Percentiles rank a stretch among this genome's conserved stretches.
Evolutionary conservation across 2,113 vertebrate species (phyloP).

Genomic region (Triplophysa rosa): DNA sequence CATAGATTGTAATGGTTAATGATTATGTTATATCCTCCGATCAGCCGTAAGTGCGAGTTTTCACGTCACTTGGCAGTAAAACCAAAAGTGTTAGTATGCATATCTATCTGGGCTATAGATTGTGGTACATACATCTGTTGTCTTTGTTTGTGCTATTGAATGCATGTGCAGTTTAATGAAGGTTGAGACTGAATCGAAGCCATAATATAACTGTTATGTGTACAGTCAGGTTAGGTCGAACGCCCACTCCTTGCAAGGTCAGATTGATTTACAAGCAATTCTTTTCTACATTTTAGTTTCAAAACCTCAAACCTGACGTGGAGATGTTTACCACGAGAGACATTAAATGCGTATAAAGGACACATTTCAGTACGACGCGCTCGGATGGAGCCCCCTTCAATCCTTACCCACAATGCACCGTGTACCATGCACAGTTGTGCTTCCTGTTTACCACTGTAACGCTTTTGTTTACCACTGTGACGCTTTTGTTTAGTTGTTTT

Average conservation of each 20-base stretch:
- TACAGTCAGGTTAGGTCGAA: not conserved
- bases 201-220: conserved; percentile 13
- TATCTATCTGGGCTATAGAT: not conserved
- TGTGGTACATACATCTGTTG: not conserved
- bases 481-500: conserved; percentile 61
- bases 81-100: conserved; percentile 1
- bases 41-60: not conserved
- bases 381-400: conserved; percentile 65
- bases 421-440: conserved; percentile 51
- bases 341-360: not conserved
- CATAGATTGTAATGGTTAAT: not conserved
- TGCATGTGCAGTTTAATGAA: conserved; percentile 34
- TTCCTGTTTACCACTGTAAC: conserved; percentile 74
- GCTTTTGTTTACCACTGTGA: conserved; percentile 65
- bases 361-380: conserved; percentile 1
- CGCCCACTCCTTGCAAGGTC: conserved; percentile 34
- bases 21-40: not conserved
- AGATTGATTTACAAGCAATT: not conserved
- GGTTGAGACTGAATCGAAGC: conserved; percentile 44
- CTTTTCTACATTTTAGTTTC: not conserved
- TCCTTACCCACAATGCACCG: conserved; percentile 75
- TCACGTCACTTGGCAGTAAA: not conserved
- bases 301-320: not conserved
- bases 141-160: conserved; percentile 12
- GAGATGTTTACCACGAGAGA: not conserved